Evolutionary conservation across 2,888 invertebrate species (phyloP), one percentile per base, ranked within the genome.

Genomic region (Leucania comma): DNA sequence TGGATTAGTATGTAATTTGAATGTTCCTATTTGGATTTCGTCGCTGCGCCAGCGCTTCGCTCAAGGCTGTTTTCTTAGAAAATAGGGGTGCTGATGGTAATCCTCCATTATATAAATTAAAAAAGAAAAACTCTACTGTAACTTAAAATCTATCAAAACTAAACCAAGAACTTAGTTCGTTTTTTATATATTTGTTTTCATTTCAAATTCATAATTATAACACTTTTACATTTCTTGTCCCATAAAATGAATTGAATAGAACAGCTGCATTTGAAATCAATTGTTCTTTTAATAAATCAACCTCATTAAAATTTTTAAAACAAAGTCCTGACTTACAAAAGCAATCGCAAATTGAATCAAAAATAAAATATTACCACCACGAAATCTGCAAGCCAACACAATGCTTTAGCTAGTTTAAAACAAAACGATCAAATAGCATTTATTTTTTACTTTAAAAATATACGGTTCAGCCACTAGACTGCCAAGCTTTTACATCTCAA

Each of bases 401-500:
- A 12, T n/a, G 48, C 17, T 54, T 56, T 20, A 22, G 14, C 22
- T 64, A 48, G 63, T 63, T 57, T 32, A 10, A 68, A 80, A 74
- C 42, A 61, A 75, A 67, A 67, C 56, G n/a, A 57, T 32, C 14
- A 53, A 65, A 68, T 53, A 68, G 54, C 24, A 26, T 14, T 69
- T n/a, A n/a, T 81, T 48, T 74, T 80, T 76, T 68, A 58, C 61
- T 79, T 78, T 69, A 71, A 77, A 82, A 78, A 73, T 77, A 78
- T 80, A 77, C 70, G 69, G 60, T 79, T 61, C n/a, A 69, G 81
- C 78, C 76, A 83, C 81, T 83, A 76, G 72, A 73, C 60, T 85
- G 74, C 83, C 83, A 80, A 85, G 81, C 82, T 80, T 86, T 78
- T 80, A 80, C 77, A 85, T 80, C 85, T 84, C 83, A 84, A 79